Base-by-base conservation (phyloP, 1,140 invertebrate species). In the Aphaenogaster floridana region DNA sequence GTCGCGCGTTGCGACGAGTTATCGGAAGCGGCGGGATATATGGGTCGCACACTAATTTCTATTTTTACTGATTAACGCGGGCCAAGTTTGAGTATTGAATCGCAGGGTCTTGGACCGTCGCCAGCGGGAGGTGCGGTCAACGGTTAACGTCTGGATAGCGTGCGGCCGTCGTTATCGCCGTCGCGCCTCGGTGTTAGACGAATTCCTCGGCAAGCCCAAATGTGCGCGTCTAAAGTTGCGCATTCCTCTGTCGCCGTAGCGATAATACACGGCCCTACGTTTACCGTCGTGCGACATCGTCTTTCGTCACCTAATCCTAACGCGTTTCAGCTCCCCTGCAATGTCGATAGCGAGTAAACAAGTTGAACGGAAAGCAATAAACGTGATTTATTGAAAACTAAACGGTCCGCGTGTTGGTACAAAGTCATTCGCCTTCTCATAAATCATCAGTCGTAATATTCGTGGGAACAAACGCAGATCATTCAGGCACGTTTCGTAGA, bases 61-160 rank as follows among this genome's bases (percentile, higher is more conserved):
- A 84, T 84, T 84, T 84, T 84, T 84, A 28, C 17, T 50, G 13
- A 63, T 84, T 81, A 59, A 50, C 80, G 42, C 2, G 69, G 63
- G 69, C 80, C 69, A 83, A 83, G 80, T 83, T 83, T 61, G 80
- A 48, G 54, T 59, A 83, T 59, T 61, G 80, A 83, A 59, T 83
- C 80, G 6, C 36, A 48, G 68, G 48, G 7, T 28, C 42, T 36
- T 74, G 54, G 57, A 61, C 34, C 15, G 34, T 17, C 7, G 80
- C 80, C 80, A 84, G 68, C 39, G 63, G 15, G 45, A 39, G 17
- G n/a, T 15, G 36, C 7, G 80, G 52, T 83, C 42, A 84, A 84
- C 76, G 69, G n/a, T 63, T 48, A 63, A 13, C 42, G 21, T 74
- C 13, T 11, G 34, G 13, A 36, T 57, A 36, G 45, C 80, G 9